Percentiles rank a stretch among this genome's conserved stretches.
phyloP scores from a whole-genome alignment of 2,113 vertebrate genomes.

The Axis porcinus region DNA sequence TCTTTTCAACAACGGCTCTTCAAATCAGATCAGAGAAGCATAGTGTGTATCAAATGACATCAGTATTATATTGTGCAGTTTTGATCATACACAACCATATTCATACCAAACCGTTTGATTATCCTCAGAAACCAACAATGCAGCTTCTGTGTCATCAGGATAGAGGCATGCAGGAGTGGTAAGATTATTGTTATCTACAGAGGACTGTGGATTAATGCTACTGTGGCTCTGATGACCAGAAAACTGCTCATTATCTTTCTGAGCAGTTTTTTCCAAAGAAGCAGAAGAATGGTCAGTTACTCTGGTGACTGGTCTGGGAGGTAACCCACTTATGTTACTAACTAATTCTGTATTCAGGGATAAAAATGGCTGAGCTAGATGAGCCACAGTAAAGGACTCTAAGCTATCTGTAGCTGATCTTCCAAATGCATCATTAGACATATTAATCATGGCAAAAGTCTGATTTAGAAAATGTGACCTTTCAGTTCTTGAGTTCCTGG shows the following conservation, averaged over 20 bases:
- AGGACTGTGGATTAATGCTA: conserved; percentile 34
- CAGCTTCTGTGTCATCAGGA: conserved; percentile 75
- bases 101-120: conserved; percentile 96
- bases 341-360: conserved; percentile 94
- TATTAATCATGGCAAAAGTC: conserved; percentile 78
- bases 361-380: conserved; percentile 87
- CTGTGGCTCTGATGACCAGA: conserved; percentile 63
- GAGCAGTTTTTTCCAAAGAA: conserved; percentile 58
- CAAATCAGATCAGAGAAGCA: conserved; percentile 51
- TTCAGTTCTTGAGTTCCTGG: conserved; percentile 82
- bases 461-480: conserved; percentile 83
- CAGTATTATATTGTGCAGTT: background rate
- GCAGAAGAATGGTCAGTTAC: conserved; percentile 57
- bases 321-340: conserved; percentile 93
- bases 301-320: conserved; percentile 70
- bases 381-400: conserved; percentile 56
- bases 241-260: conserved; percentile 58
- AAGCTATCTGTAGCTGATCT: conserved; percentile 67
- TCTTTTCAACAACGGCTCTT: conserved; percentile 41
- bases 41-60: background rate
- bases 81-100: conserved; percentile 94
- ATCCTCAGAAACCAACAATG: conserved; percentile 88
- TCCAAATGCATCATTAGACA: conserved; percentile 83
- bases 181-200: conserved; percentile 34
- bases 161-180: conserved; percentile 51